Base-by-base conservation (phyloP, 1,140 invertebrate genomes). In the Euwallacea similis region DNA sequence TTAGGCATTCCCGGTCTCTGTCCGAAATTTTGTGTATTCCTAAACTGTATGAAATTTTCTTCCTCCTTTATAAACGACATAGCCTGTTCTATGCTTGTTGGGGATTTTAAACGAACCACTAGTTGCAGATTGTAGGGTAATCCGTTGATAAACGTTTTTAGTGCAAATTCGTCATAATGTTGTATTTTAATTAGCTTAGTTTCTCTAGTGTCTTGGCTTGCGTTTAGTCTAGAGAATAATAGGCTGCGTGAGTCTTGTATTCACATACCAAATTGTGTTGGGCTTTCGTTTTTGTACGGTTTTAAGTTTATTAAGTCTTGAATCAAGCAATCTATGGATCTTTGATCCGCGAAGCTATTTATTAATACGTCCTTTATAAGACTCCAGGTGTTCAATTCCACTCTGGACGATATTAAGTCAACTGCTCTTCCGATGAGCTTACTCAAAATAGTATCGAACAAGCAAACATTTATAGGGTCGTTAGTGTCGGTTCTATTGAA, bases 321-420 rank as follows among this genome's bases (percentile, higher is more conserved):
- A 63, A 68, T 50, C 8, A 76, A 15, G 59, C 74, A 76, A 66
- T 76, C 73, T 44, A 72, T 15, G 58, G 47, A 72, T 66, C 73
- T 58, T 66, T 76, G 60, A 54, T 76, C 73, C 10, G 62, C 15
- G 58, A 74, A 74, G 16, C 46, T 74, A 10, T 60, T 41, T 46
- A 43, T 71, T 46, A 75, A 9, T n/a, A 66, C 69, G 11, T 74
- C 46, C 69, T 69, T 72, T 13, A 74, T 64, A 11, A 41, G 42
- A 10, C 9, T 15, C 73, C 74, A 76, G 8, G 54, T 65, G 13
- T 68, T 72, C 65, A 76, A 58, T 42, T 74, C 73, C 42, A 56
- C 50, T 71, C 67, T 60, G 33, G 56, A 69, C 42, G 43, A 44
- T 53, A 75, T 75, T 63, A 75, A 62, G 53, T 54, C 47, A 65